Evolutionary conservation across 2,888 invertebrate genomes (phyloP), one percentile per base, ranked within the genome.

Genomic region (Tenthredo notha): DNA sequence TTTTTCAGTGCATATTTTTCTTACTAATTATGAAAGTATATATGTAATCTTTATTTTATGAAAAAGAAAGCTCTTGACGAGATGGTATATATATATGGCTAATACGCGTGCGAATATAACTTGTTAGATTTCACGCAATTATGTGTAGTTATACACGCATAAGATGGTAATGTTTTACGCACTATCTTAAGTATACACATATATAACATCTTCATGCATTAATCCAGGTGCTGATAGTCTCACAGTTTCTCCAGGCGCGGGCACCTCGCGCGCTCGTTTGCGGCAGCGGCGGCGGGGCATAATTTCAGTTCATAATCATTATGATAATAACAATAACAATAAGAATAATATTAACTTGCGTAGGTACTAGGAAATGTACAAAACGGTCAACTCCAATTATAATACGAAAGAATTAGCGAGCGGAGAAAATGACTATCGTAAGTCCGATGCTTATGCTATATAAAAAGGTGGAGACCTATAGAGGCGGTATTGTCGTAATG

Each of bases 171-270:
- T 74, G 10, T 74, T n/a, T 12, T 74, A 67, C 67, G 67, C 67
- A 67, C 67, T 67, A 33, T 67, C 61, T 21, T 25, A 2, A 25
- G 61, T 61, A 61, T 61, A 25, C 21, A 29, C 15, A 33, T 33
- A 67, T 33, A 29, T 33, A 67, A 67, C 67, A 18, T 40, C n/a
- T 43, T 74, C n/a, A 0, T 43, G 5, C 72, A n/a, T 43, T 74
- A 9, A 37, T n/a, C 43, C 40, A 74, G 72, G 72, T 74, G 72
- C 21, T 43, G 54, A 50, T 54, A 54, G 77, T 77, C 77, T 33
- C 77, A 77, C 77, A 77, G 77, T 77, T 77, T 77, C 77, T 77
- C 77, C 77, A 18, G 3, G 43, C 29, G n/a, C 25, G 25, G 61
- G 21, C 12, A 10, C 61, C 25, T 61, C 25, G 10, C 12, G 21